A percentile compares a stretch with the other conserved stretches of the same genome.
Evolutionary conservation across 2,797 vertebrate genomes (phyloP).

Genomic region (Gymnothorax reevesii): DNA sequence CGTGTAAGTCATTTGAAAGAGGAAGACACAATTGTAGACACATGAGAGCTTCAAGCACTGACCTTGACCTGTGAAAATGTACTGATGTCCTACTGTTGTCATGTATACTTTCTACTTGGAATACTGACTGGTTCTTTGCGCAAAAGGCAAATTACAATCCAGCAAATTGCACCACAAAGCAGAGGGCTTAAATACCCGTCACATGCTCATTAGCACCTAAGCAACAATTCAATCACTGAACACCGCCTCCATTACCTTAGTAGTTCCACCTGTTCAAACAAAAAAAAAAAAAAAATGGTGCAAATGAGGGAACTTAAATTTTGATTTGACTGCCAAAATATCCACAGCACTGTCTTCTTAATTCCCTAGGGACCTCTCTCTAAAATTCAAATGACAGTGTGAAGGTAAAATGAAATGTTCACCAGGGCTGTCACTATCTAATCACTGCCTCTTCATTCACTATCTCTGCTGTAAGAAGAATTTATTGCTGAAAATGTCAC

Average conservation of each 20-base stretch:
- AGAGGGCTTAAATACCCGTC: no score
- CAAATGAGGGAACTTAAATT: conserved; percentile 34
- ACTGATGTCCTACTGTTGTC: no score
- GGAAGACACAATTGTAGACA: no score
- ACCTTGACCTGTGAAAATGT: no score
- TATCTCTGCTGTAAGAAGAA: conserved; percentile 45
- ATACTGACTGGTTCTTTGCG: no score
- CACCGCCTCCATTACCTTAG: neutral
- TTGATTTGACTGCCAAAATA: conserved; percentile 41
- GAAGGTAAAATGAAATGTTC: conserved; percentile 40
- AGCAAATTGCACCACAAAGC: no score
- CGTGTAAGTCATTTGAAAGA: no score
- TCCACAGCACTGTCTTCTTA: conserved; percentile 42
- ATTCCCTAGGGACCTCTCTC: conserved; percentile 41
- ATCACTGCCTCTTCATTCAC: conserved; percentile 67
- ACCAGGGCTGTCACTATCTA: conserved; percentile 67
- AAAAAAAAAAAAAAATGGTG: neutral
- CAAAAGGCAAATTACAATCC: no score
- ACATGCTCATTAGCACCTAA: neutral
- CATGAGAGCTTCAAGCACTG: no score
- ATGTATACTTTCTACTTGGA: no score
- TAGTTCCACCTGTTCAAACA: neutral
- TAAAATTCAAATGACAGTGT: conserved; percentile 59
- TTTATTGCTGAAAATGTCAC: neutral
- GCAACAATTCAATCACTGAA: conserved; percentile 34